Evolutionary conservation across 1,140 invertebrate species (phyloP), one percentile per base, ranked within the genome.

Genomic region (Drosophila yakuba): DNA sequence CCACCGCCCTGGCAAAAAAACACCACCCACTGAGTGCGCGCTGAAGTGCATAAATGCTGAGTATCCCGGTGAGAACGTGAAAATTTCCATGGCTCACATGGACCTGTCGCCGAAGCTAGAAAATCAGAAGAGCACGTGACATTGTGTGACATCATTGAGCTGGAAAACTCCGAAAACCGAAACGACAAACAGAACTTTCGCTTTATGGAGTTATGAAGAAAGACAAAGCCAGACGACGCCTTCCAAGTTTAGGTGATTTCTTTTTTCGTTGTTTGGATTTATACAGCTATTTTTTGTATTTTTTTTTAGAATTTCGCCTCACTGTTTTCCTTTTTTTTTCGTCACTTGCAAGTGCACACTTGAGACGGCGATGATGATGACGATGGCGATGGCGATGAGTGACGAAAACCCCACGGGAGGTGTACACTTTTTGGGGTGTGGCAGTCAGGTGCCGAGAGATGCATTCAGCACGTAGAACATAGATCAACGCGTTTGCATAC

Each of bases 61-160:
- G 83, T 79, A 79, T 61, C 78, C 75, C 66, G 48, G 52, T 17
- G 36, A 58, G 58, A 60, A 14, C 41, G 14, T 58, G 62, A 39
- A 60, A 48, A 64, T 60, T 75, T 73, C 58, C 77, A 72, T 39
- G 17, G 43, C 44, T 71, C 52, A 72, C 68, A 72, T 72, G 68
- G 17, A 72, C 68, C 68, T 72, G 68, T 72, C 68, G 64, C 69
- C 69, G 36, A 45, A 36, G 43, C 38, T 52, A 36, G 38, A 25
- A 63, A 55, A 43, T 41, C 59, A 76, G 73, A 80, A 72, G 57
- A 88, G 83, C 83, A 86, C 83, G 83, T 89, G 84, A 86, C 77
- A 90, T 90, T 90, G 86, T 90, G 76, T 73, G 86, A 74, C 74
- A 75, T 83, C 82, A 90, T 83, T 90, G 88, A 90, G 80, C 82